Evolutionary conservation across 2,797 vertebrate genomes (phyloP).

Genomic region (Botia almorhae): DNA sequence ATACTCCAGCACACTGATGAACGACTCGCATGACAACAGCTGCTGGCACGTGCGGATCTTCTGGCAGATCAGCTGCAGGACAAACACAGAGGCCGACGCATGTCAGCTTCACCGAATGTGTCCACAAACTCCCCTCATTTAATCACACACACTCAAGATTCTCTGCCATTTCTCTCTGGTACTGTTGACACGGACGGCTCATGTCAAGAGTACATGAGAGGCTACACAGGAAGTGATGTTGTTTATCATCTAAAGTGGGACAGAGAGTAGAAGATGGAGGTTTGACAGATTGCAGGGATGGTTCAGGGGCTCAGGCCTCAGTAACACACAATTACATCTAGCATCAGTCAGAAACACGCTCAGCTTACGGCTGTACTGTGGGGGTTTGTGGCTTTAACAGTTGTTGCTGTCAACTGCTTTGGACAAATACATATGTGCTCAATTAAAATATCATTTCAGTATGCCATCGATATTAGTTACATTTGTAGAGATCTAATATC

Average conservation of each 20-base stretch:
- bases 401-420: neutral
- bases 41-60: constrained; percentile 82
- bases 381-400: neutral
- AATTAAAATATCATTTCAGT: neutral
- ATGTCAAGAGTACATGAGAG: constrained; percentile 9
- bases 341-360: constrained; percentile 1
- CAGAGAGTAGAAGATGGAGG: neutral
- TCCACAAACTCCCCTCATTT: neutral
- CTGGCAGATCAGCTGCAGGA: constrained; percentile 87
- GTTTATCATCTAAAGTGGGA: too few species aligned
- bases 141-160: constrained; percentile 2
- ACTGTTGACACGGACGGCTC: constrained; percentile 25
- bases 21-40: constrained; percentile 78
- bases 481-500: too few species aligned
- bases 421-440: neutral
- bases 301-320: neutral
- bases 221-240: neutral
- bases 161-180: constrained; percentile 14
- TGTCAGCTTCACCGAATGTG: constrained; percentile 61
- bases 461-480: too few species aligned
- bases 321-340: neutral
- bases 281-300: neutral
- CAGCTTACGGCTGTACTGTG: neutral
- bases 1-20: constrained; percentile 80
- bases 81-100: constrained; percentile 64